Conservation (phyloP, 92 coral and sea anemone species). For the Umimayanthus kanabou region DNA sequence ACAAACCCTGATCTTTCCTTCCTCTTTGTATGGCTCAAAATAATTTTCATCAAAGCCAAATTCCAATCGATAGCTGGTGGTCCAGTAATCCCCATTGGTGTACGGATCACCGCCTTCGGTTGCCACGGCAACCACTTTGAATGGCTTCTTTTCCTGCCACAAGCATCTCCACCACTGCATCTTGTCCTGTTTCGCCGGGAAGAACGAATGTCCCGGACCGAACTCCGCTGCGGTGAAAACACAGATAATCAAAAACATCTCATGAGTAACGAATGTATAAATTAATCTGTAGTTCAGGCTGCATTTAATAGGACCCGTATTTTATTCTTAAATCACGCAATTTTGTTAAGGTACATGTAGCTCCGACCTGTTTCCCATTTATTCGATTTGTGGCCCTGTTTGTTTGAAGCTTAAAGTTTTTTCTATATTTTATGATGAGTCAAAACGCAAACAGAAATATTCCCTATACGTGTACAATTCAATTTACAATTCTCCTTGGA, state of each 20-base stretch:
- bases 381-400: too few species aligned
- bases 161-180: slow-evolving; percentile 41
- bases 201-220: slow-evolving; percentile 1
- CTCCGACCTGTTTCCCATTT: too few species aligned
- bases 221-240: neutral
- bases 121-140: slow-evolving; percentile 35
- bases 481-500: neutral
- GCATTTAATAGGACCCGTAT: neutral
- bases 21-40: slow-evolving; percentile 40
- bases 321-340: too few species aligned
- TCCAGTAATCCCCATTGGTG: slow-evolving; percentile 26
- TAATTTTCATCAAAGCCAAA: slow-evolving; percentile 25
- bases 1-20: slow-evolving; percentile 36
- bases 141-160: slow-evolving; percentile 29
- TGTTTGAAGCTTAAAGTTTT: too few species aligned
- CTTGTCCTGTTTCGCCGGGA: slow-evolving; percentile 20
- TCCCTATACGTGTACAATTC: too few species aligned
- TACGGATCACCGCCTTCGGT: slow-evolving; percentile 39
- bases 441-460: too few species aligned
- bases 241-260: neutral
- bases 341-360: too few species aligned
- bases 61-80: slow-evolving; percentile 32
- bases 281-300: too few species aligned
- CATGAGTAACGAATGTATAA: neutral
- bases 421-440: too few species aligned